Percentiles rank a stretch among this genome's conserved stretches.
Conservation (phyloP, 2,797 vertebrate genomes). For the Potorous gilbertii region DNA sequence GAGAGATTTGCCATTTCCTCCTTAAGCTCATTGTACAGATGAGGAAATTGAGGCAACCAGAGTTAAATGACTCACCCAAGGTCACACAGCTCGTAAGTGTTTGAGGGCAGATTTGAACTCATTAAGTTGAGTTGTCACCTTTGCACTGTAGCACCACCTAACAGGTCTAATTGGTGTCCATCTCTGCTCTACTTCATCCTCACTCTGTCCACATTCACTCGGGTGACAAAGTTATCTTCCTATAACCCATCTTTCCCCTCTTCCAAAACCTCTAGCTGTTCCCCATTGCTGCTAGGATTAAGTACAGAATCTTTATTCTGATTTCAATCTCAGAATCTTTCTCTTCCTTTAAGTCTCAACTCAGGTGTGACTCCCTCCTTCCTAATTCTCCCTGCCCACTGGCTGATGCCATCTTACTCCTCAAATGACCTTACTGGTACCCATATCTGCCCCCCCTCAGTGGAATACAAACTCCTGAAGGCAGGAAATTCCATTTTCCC, state of each 20-base stretch:
- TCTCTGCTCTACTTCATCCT: not conserved
- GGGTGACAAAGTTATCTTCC: too few species aligned
- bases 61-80: not conserved
- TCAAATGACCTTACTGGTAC: not conserved
- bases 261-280: too few species aligned
- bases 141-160: too few species aligned
- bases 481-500: not conserved
- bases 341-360: not conserved
- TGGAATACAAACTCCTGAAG: not conserved
- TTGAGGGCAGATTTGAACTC: not conserved
- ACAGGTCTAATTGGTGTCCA: not conserved
- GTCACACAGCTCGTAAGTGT: not conserved
- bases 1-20: not conserved
- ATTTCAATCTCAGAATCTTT: not conserved
- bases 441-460: not conserved
- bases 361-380: not conserved
- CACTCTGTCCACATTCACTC: too few species aligned
- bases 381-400: not conserved
- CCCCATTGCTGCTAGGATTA: too few species aligned
- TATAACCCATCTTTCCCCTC: not conserved
- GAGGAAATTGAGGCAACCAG: not conserved
- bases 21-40: not conserved
- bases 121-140: not conserved
- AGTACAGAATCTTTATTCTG: not conserved
- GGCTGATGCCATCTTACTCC: not conserved